Percentiles rank a stretch among this genome's conserved stretches.
phyloP scores from a whole-genome alignment of 1,140 invertebrate species.

The Papilio machaon region DNA sequence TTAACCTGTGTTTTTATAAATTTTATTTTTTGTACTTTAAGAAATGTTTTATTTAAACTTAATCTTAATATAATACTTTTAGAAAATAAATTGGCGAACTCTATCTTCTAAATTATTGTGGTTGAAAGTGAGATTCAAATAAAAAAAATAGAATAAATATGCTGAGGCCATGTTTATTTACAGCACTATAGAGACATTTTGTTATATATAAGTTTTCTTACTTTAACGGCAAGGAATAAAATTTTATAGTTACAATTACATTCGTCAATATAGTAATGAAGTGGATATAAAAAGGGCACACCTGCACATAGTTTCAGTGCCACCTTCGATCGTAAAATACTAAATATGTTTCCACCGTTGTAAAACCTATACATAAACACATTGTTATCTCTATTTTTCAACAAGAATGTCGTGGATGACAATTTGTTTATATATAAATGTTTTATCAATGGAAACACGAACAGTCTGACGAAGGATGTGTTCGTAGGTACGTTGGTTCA shows the following conservation, averaged over 20 bases:
- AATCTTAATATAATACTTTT: no score
- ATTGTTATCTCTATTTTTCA: background rate
- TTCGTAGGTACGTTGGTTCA: slow-evolving; percentile 53
- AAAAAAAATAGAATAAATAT: no score
- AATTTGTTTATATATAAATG: background rate
- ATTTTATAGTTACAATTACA: background rate
- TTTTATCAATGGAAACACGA: slow-evolving; percentile 46
- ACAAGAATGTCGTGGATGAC: background rate
- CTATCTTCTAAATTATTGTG: no score
- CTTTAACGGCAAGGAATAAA: background rate
- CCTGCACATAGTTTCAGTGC: background rate
- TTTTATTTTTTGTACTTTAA: background rate
- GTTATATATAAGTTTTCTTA: background rate
- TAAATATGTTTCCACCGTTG: background rate
- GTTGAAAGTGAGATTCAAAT: no score
- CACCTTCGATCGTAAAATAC: background rate
- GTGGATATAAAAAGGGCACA: slow-evolving; percentile 16
- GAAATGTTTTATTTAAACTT: no score
- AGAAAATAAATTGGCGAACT: no score
- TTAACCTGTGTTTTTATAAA: background rate
- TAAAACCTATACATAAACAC: background rate
- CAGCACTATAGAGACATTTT: background rate
- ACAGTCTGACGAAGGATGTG: slow-evolving; percentile 61
- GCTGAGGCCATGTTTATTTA: background rate
- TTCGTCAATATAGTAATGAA: slow-evolving; percentile 10